A percentile compares a stretch with the other conserved stretches of the same genome.
These are phyloP conservation scores for Penaeus japonicus DNA, from an alignment of 1,140 invertebrate species.

Conservation along the genomic window DNA sequence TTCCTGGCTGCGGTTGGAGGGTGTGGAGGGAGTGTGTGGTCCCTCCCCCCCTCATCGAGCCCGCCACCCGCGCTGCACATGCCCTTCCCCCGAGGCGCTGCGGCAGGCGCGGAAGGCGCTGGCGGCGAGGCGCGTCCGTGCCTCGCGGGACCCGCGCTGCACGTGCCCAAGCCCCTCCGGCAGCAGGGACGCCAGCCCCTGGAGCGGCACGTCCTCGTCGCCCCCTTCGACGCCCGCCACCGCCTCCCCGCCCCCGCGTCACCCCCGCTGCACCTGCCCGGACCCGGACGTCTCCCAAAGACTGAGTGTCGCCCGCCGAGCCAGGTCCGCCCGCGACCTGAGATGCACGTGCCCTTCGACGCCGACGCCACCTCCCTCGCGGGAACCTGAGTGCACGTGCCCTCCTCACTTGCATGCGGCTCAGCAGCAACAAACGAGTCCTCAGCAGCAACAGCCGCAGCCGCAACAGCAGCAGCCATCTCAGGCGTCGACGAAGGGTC, in stretches of 20 bases:
- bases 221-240: slow-evolving; percentile 44
- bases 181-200: slow-evolving; percentile 41
- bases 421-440: too few species aligned
- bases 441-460: too few species aligned
- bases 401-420: not conserved
- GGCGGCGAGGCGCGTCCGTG: slow-evolving; percentile 36
- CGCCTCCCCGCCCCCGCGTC: slow-evolving; percentile 38
- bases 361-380: slow-evolving; percentile 16
- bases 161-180: slow-evolving; percentile 41
- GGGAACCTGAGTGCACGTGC: slow-evolving; percentile 35
- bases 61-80: slow-evolving; percentile 41
- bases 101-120: slow-evolving; percentile 39
- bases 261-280: slow-evolving; percentile 47
- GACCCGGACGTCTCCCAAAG: slow-evolving; percentile 19
- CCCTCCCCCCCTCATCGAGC: slow-evolving; percentile 24
- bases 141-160: slow-evolving; percentile 32
- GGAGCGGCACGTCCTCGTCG: slow-evolving; percentile 38
- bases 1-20: slow-evolving; percentile 46
- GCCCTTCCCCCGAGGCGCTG: slow-evolving; percentile 43
- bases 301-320: not conserved
- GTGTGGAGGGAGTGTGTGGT: slow-evolving; percentile 25
- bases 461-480: not conserved
- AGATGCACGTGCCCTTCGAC: slow-evolving; percentile 33
- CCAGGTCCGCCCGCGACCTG: slow-evolving; percentile 24
- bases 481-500: slow-evolving; percentile 22